These are phyloP conservation scores for Raja brachyura DNA, from an alignment of 2,113 vertebrate species.

Conservation along the genomic window DNA sequence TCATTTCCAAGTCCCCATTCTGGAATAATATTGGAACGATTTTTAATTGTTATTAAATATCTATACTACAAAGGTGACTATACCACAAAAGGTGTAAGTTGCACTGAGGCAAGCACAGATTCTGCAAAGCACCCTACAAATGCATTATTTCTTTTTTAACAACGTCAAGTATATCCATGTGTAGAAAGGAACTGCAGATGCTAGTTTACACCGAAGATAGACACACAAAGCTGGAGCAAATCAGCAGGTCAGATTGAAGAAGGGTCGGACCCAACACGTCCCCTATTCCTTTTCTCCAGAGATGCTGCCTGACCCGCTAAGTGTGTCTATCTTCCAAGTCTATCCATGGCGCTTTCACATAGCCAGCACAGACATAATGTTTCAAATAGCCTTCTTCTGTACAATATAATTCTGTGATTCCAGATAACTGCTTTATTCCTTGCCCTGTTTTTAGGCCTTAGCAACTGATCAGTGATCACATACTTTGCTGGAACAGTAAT, in stretches of 20 bases:
- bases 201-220: too few relatives aligned
- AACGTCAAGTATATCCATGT: too few relatives aligned
- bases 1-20: not conserved
- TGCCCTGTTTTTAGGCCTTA: not conserved
- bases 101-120: not conserved
- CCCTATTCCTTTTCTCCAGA: too few relatives aligned
- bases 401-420: not conserved
- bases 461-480: not conserved
- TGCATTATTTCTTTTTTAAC: not conserved
- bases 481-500: not conserved
- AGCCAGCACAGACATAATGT: not conserved
- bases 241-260: too few relatives aligned
- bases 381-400: not conserved
- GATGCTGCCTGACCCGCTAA: too few relatives aligned
- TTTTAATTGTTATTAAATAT: not conserved
- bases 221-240: too few relatives aligned
- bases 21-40: not conserved
- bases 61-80: not conserved
- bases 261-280: too few relatives aligned
- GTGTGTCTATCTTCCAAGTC: too few relatives aligned
- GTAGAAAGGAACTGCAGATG: too few relatives aligned
- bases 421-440: not conserved
- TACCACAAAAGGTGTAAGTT: not conserved
- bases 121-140: not conserved
- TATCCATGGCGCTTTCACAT: not conserved